Percentiles rank a stretch among this genome's conserved stretches.
These are phyloP conservation scores for Octodonta nipae DNA, from an alignment of 2,888 invertebrate genomes.

Conservation along the genomic window DNA sequence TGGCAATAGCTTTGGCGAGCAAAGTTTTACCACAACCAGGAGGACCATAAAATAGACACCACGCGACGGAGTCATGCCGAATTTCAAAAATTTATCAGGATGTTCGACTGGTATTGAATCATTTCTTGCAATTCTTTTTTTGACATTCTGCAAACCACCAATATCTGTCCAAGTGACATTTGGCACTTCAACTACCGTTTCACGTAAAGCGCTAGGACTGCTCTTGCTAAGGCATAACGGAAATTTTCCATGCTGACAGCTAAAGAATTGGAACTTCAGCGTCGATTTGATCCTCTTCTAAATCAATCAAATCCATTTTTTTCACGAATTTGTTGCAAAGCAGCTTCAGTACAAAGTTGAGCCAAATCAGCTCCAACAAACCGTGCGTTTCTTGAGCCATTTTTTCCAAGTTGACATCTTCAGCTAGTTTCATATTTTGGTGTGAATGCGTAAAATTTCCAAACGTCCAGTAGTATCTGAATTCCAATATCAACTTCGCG, in stretches of 20 bases:
- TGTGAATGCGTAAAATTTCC: constrained; percentile 95
- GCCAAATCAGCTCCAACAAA: constrained; percentile 71
- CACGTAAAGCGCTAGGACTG: constrained; percentile 93
- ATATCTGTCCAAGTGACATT: constrained; percentile 96
- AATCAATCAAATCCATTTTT: constrained; percentile 99
- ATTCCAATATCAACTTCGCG: constrained; percentile 99
- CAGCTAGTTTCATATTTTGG: constrained; percentile 99
- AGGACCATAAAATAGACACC: constrained; percentile 98
- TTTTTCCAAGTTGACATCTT: constrained; percentile 97
- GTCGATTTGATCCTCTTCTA: constrained; percentile 98
- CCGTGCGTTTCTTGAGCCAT: constrained; percentile 98
- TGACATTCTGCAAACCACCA: constrained; percentile 92
- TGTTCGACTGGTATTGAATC: constrained; percentile 96
- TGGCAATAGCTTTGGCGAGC: constrained; percentile 93
- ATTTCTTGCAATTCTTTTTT: constrained; percentile 93
- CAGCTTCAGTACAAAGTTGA: constrained; percentile 96
- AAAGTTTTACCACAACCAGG: constrained; percentile 95
- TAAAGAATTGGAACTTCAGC: constrained; percentile 92
- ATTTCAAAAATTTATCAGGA: constrained; percentile 99
- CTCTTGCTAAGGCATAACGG: constrained; percentile 97
- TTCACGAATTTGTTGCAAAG: constrained; percentile 97
- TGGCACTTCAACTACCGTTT: constrained; percentile 98
- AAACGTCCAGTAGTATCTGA: constrained; percentile 84
- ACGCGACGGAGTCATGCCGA: constrained; percentile 98
- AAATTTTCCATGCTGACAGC: constrained; percentile 99